These are phyloP conservation scores for Austrolebias charrua DNA, from an alignment of 2,797 vertebrate species.

Conservation along the genomic window DNA sequence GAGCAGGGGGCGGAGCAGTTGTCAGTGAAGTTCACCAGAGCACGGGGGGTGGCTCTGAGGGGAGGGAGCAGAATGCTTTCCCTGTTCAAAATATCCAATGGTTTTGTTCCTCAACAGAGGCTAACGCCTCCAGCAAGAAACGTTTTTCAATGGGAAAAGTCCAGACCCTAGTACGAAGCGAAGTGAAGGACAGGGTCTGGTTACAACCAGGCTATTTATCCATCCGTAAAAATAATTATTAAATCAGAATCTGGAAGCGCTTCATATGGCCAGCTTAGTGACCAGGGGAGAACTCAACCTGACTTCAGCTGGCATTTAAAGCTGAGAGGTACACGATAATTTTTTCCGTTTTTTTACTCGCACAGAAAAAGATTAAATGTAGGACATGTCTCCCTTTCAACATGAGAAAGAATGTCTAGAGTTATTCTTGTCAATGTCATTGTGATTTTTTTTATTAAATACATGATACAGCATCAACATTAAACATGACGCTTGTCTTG, in stretches of 20 bases:
- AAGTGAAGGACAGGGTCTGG: no score
- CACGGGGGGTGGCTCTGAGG: no score
- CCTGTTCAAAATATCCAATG: no score
- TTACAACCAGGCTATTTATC: no score
- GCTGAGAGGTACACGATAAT: slow-evolving; percentile 22
- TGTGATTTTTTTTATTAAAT: not conserved
- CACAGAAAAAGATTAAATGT: slow-evolving; percentile 25
- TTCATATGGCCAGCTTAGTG: slow-evolving; percentile 35
- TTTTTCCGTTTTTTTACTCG: not conserved
- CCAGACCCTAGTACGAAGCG: no score
- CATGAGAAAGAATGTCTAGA: slow-evolving; percentile 5
- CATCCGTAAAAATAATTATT: slow-evolving; percentile 27
- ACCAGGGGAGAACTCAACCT: slow-evolving; percentile 32
- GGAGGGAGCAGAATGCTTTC: no score
- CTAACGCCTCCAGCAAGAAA: no score
- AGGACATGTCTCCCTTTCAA: slow-evolving; percentile 17
- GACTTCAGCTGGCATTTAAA: slow-evolving; percentile 41
- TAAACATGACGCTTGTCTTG: not conserved
- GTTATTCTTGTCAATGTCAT: slow-evolving; percentile 1
- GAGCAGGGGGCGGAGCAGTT: no score
- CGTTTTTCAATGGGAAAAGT: no score
- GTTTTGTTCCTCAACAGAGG: no score
- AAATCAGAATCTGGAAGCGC: slow-evolving; percentile 27
- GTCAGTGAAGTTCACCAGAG: no score
- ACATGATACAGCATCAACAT: not conserved